phyloP scores from a whole-genome alignment of 2,113 vertebrate genomes.

The Halichoerus grypus region DNA sequence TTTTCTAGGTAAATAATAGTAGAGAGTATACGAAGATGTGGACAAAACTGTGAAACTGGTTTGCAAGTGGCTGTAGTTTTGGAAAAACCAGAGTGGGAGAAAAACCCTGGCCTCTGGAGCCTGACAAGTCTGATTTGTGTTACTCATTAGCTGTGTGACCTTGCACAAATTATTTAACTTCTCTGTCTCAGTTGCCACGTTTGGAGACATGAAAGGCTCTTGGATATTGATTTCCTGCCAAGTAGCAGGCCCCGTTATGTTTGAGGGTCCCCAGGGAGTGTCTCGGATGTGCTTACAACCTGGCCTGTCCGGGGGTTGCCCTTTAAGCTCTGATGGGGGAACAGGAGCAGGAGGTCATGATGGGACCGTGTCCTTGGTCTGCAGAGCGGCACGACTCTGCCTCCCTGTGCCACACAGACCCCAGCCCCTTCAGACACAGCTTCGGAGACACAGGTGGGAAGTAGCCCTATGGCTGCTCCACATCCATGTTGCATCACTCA shows the following conservation, averaged over 20 bases:
- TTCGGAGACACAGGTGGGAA: background rate
- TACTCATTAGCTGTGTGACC: background rate
- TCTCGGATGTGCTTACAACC: background rate
- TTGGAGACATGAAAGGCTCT: background rate
- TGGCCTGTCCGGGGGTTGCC: background rate
- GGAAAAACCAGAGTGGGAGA: background rate
- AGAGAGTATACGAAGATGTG: background rate
- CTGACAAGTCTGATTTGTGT: background rate
- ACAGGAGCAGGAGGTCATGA: background rate
- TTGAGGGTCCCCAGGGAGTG: background rate
- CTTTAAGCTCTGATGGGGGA: background rate
- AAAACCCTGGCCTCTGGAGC: background rate
- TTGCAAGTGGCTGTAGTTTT: background rate
- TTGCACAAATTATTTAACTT: background rate
- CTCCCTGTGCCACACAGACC: background rate
- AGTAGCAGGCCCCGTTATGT: background rate
- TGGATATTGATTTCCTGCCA: background rate
- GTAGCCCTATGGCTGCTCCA: background rate
- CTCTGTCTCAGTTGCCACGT: background rate
- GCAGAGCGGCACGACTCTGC: background rate
- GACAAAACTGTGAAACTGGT: background rate
- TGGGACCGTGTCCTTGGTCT: rapidly evolving
- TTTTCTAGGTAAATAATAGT: background rate
- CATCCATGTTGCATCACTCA: background rate
- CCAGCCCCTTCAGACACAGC: background rate